Percentiles rank a stretch among this genome's conserved stretches.
Conservation (phyloP, 2,888 invertebrate species). For the Pelosia muscerda region DNA sequence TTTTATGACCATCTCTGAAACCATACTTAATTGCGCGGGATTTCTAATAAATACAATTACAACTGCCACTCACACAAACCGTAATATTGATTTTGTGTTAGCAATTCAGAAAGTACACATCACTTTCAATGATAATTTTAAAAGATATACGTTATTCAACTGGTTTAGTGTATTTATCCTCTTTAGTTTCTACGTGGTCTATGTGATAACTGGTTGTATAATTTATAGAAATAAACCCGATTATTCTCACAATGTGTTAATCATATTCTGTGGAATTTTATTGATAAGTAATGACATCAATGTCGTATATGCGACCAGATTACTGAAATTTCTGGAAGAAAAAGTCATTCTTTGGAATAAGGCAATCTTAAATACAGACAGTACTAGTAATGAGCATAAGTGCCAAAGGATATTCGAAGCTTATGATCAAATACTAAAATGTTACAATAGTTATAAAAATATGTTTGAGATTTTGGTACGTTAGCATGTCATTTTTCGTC, state of each 20-base stretch:
- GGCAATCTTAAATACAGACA: background rate
- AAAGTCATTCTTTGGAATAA: conserved; percentile 22
- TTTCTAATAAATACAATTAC: conserved; percentile 6
- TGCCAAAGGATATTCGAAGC: background rate
- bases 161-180: background rate
- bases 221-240: background rate
- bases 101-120: conserved; percentile 15
- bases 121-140: background rate
- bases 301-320: conserved; percentile 15
- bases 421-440: conserved; percentile 10
- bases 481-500: no score
- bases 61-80: background rate
- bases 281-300: conserved; percentile 11
- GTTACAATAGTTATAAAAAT: conserved; percentile 6
- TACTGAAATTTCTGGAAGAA: conserved; percentile 19
- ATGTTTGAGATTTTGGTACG: conserved; percentile 13
- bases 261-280: background rate
- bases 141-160: background rate
- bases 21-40: background rate
- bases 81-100: conserved; percentile 16
- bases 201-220: background rate
- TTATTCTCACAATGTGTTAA: no score
- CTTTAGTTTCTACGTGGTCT: background rate
- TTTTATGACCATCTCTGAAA: background rate
- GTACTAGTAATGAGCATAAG: background rate